A percentile compares a stretch with the other conserved stretches of the same genome.
These are phyloP conservation scores for Porites lutea DNA, from an alignment of 64 coral and sea anemone genomes.

Conservation along the genomic window DNA sequence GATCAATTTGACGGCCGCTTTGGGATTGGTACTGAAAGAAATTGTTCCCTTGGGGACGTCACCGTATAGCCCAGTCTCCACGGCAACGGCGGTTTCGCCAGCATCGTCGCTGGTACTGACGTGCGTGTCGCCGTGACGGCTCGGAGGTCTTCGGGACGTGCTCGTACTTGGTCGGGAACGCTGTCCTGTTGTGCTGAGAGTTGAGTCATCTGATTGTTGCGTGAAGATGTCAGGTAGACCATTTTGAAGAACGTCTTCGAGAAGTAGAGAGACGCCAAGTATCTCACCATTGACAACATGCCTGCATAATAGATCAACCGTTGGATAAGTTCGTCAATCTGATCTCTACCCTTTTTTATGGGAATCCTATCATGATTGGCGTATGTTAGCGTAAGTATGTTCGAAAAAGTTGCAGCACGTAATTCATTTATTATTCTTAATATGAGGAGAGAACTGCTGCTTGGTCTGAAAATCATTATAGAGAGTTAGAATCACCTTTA, in stretches of 20 bases:
- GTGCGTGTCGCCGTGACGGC: conserved; percentile 44
- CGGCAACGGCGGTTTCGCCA: not conserved
- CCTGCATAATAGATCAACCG: conserved; percentile 39
- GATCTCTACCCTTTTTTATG: too few relatives aligned
- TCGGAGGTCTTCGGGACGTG: conserved; percentile 71
- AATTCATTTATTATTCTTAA: too few relatives aligned
- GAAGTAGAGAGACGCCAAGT: conserved; percentile 88
- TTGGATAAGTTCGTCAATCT: too few relatives aligned
- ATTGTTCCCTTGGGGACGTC: conserved; percentile 89
- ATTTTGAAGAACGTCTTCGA: conserved; percentile 94
- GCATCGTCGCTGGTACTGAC: conserved; percentile 33
- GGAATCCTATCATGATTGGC: too few relatives aligned
- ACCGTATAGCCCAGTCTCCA: not conserved
- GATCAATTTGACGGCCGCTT: conserved; percentile 84
- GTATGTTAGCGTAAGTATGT: too few relatives aligned
- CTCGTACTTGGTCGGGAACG: conserved; percentile 88
- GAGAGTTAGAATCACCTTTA: too few relatives aligned
- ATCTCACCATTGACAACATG: conserved; percentile 99
- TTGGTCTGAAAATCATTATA: too few relatives aligned
- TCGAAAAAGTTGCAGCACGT: too few relatives aligned
- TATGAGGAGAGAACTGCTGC: too few relatives aligned
- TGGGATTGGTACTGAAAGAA: conserved; percentile 87
- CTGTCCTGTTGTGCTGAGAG: conserved; percentile 41
- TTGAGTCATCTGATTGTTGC: conserved; percentile 66
- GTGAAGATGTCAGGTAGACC: conserved; percentile 86